Base-by-base conservation (phyloP, 2,113 vertebrate genomes). In the Regulus satrapa region DNA sequence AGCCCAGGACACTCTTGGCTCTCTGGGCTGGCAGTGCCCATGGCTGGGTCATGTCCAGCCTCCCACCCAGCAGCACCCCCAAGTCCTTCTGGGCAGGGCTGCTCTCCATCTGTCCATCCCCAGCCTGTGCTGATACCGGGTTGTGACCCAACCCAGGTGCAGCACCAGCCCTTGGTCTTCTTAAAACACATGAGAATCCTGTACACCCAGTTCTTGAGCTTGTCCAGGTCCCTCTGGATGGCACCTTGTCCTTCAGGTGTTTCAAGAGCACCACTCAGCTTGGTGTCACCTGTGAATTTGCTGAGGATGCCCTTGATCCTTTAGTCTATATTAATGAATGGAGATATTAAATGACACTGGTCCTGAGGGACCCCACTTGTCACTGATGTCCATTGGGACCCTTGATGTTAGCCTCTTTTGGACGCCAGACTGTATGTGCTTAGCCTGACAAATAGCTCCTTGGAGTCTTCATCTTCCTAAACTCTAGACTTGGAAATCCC, bases 111-210 rank as follows among this genome's bases (percentile, higher is more conserved):
- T 72, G 49, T 19, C 10, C 68, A 72, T 54, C 23, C 48, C 51
- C 38, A 55, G 51, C 51, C 68, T 72, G 69, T 5, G 69, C 69
- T 72, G 38, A 5, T 19, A 6, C 9, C 0, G 1, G 51, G 38
- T 12, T 3, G 2, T 41, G 68, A 4, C 23, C 36, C 2, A 3
- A 4, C 8, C 15, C 48, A 71, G 6, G 5, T 18, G 28, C 28
- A 52, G 48, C 28, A 71, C 48, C 48, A 40, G 49, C 21, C 25
- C 29, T 5, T 41, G 36, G 29, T 7, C 6, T 8, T 41, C 29
- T 72, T 54, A n/a, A 55, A 72, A 1, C 38, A 20, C 23, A 8
- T 2, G 38, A 55, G 9, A 26, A 19, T 41, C 6, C 46, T 12
- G 3, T 38, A 9, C 3, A 12, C 21, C 29, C 38, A 32, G 21